These are phyloP conservation scores for Anniella stebbinsi DNA, from an alignment of 2,797 vertebrate species.

Conservation along the genomic window DNA sequence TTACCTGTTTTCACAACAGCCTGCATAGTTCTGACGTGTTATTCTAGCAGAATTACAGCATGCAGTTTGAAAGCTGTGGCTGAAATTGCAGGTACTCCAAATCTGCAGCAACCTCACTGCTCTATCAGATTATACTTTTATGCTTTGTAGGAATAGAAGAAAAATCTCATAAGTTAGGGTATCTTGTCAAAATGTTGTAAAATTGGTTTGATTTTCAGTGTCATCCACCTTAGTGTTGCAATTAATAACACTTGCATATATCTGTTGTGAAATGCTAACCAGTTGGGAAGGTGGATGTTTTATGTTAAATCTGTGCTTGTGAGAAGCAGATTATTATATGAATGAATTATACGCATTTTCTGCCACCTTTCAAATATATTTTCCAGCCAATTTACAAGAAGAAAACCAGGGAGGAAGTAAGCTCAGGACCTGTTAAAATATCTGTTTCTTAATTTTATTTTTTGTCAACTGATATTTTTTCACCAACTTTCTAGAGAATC, in stretches of 20 bases:
- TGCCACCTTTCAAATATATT: background rate
- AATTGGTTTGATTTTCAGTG: background rate
- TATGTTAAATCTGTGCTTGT: constrained; percentile 33
- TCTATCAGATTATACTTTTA: background rate
- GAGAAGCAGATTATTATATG: constrained; percentile 19
- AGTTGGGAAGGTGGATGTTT: background rate
- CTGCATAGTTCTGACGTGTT: background rate
- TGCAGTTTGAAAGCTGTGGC: background rate
- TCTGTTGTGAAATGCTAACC: constrained; percentile 11
- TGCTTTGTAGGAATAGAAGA: background rate
- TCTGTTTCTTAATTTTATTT: background rate
- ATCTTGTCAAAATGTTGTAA: background rate
- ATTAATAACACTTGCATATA: background rate
- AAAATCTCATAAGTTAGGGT: background rate
- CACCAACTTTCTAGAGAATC: background rate
- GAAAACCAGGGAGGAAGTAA: background rate
- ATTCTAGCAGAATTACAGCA: background rate
- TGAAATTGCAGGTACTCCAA: background rate
- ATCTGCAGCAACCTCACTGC: background rate
- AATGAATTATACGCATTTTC: background rate
- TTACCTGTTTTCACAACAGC: background rate
- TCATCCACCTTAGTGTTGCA: background rate
- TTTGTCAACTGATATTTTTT: background rate
- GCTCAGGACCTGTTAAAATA: background rate
- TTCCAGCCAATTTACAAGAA: background rate